These are phyloP conservation scores for Macroteleia sp. DNA, from an alignment of 2,888 invertebrate species.

Conservation along the genomic window DNA sequence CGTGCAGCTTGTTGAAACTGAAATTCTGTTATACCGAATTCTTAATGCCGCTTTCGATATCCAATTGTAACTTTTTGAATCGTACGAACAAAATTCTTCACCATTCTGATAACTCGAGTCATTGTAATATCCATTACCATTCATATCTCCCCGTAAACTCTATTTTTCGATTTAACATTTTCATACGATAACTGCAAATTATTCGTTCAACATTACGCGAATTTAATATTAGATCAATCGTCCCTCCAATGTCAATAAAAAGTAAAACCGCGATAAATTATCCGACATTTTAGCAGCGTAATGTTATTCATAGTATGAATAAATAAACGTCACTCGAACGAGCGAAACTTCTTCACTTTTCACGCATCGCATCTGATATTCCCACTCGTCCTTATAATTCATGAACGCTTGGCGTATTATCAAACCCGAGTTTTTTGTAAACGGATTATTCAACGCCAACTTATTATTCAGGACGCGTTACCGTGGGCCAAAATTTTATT, in stretches of 20 bases:
- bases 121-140: conserved; percentile 43
- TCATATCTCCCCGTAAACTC: conserved; percentile 30
- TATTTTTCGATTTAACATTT: conserved; percentile 50
- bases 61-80: neutral
- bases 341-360: conserved; percentile 43
- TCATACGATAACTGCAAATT: conserved; percentile 37
- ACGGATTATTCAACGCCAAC: conserved; percentile 24
- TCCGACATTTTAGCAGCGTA: conserved; percentile 31
- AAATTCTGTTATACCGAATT: too few species aligned
- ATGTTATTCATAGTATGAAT: conserved; percentile 59
- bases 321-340: conserved; percentile 45
- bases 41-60: neutral
- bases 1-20: too few species aligned
- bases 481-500: conserved; percentile 26
- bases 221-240: conserved; percentile 42
- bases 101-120: conserved; percentile 4
- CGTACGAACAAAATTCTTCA: neutral
- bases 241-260: conserved; percentile 21
- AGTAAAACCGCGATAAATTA: conserved; percentile 43
- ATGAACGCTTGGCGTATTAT: conserved; percentile 44
- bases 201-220: conserved; percentile 28
- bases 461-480: conserved; percentile 34
- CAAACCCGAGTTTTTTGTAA: conserved; percentile 32
- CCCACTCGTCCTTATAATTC: conserved; percentile 44
- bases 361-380: conserved; percentile 46